These are phyloP conservation scores for Apotomis betuletana DNA, from an alignment of 2,888 invertebrate species.

Conservation along the genomic window DNA sequence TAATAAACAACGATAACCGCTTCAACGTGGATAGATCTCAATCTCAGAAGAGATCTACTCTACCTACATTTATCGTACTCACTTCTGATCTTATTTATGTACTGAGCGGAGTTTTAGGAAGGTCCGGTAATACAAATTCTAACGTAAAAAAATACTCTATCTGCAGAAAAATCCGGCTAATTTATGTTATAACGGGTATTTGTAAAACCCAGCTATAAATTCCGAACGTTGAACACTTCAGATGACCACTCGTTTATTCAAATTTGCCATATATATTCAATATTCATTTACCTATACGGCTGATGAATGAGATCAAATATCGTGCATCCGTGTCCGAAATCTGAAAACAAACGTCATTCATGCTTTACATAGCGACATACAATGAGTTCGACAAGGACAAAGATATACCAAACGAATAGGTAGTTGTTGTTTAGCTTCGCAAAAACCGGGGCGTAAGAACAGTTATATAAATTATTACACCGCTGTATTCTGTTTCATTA, in stretches of 20 bases:
- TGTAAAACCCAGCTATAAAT: background rate
- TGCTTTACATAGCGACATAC: constrained; percentile 51
- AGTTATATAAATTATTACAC: constrained; percentile 13
- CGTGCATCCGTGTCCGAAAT: constrained; percentile 49
- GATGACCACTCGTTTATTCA: background rate
- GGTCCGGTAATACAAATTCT: background rate
- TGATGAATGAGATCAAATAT: constrained; percentile 24
- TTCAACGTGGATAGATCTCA: constrained; percentile 23
- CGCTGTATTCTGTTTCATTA: constrained; percentile 42
- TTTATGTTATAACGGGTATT: background rate
- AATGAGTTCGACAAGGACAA: constrained; percentile 59
- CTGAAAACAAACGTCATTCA: constrained; percentile 49
- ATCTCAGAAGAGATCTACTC: constrained; percentile 5
- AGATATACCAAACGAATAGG: constrained; percentile 52
- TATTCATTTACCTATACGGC: background rate
- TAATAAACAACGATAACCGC: constrained; percentile 25
- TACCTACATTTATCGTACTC: constrained; percentile 1
- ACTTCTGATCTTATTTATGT: constrained; percentile 9
- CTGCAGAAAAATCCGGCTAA: no score
- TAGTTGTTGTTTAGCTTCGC: constrained; percentile 6
- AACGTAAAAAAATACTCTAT: background rate
- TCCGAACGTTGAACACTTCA: background rate
- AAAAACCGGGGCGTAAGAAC: background rate
- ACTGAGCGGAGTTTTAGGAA: constrained; percentile 7
- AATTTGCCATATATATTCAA: constrained; percentile 3